A percentile compares a stretch with the other conserved stretches of the same genome.
phyloP scores from a whole-genome alignment of 2,113 vertebrate species.

The Sterrhoptilus dennistouni region DNA sequence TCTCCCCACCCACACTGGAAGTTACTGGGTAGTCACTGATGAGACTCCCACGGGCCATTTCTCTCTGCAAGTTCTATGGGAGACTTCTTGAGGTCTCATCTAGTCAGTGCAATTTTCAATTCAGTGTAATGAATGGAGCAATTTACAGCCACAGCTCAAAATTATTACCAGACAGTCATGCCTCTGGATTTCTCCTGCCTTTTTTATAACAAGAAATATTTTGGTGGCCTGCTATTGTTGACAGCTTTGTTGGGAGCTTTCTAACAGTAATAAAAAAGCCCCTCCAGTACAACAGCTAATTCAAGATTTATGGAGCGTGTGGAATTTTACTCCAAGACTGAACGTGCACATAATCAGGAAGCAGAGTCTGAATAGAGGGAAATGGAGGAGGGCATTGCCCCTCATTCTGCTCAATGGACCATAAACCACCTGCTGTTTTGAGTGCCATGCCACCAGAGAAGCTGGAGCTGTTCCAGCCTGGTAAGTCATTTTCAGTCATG shows the following conservation, averaged over 20 bases:
- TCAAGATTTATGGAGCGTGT: conserved; percentile 40
- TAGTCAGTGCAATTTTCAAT: neutral
- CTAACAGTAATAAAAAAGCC: neutral
- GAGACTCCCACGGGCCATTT: neutral
- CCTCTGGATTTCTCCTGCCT: neutral
- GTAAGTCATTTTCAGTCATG: neutral
- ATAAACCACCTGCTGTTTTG: neutral
- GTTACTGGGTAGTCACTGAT: neutral
- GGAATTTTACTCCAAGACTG: neutral
- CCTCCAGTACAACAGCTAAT: conserved; percentile 23
- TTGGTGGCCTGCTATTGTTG: conserved; percentile 2
- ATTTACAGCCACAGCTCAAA: conserved; percentile 17
- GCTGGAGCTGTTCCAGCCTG: neutral
- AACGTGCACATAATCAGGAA: neutral
- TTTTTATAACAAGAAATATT: conserved; percentile 39
- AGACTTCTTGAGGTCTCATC: neutral
- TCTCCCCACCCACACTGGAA: neutral
- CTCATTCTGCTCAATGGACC: neutral
- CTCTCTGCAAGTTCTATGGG: neutral
- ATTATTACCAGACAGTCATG: neutral
- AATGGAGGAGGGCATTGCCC: neutral
- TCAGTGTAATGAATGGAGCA: neutral
- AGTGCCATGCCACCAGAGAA: neutral
- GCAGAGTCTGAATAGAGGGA: neutral
- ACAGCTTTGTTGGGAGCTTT: conserved; percentile 43